Evolutionary conservation across 2,888 invertebrate species (phyloP).

Genomic region (Didymodactylos carnosus): DNA sequence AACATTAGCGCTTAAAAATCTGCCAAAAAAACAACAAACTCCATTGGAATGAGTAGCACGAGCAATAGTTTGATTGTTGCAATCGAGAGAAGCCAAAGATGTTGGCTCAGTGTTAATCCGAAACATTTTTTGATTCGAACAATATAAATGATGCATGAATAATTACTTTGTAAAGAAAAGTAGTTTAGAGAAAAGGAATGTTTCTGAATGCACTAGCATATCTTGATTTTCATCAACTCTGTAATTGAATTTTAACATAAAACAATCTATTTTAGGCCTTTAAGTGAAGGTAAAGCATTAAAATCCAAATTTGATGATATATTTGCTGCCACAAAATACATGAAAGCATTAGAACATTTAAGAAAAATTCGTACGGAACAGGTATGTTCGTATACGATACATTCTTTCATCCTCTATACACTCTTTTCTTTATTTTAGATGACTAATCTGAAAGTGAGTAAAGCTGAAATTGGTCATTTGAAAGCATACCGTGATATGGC

Average conservation of each 20-base stretch:
- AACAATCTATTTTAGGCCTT: constrained; percentile 44
- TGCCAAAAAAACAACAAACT: no score
- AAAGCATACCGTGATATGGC: constrained; percentile 1
- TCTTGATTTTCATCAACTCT: neutral
- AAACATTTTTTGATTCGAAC: no score
- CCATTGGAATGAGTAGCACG: no score
- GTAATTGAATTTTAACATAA: neutral
- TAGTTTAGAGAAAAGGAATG: neutral
- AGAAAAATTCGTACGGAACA: constrained; percentile 27
- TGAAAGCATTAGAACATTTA: constrained; percentile 56
- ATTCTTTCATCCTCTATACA: neutral
- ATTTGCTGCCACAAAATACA: constrained; percentile 78
- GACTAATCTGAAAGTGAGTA: constrained; percentile 4
- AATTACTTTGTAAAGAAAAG: no score
- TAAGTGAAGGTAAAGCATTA: constrained; percentile 73
- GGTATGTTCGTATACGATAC: constrained; percentile 17
- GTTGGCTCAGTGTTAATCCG: no score
- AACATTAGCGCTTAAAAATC: no score
- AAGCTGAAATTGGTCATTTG: constrained; percentile 6
- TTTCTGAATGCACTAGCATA: neutral
- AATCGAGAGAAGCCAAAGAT: no score
- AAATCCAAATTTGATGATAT: constrained; percentile 93
- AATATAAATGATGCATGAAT: no score
- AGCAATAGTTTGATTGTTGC: no score
- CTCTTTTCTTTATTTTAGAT: neutral